phyloP scores from a whole-genome alignment of 2,888 invertebrate genomes.

The Nephrotoma appendiculata region DNA sequence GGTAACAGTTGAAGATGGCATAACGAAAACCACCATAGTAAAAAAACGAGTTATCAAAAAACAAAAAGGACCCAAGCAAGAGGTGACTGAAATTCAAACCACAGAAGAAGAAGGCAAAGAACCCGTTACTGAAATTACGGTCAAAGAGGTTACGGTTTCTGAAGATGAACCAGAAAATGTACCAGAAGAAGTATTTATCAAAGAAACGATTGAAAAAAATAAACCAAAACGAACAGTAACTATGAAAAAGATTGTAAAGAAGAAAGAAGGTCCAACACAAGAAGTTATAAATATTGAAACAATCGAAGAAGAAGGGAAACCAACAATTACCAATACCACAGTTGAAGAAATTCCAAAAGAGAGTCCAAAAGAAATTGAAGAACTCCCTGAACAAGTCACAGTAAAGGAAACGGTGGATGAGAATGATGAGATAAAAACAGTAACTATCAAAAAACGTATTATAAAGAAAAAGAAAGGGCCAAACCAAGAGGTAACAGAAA shows the following conservation, averaged over 20 bases:
- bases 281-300: constrained; percentile 28
- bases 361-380: constrained; percentile 25
- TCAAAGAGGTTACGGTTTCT: constrained; percentile 18
- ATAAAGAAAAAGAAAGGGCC: constrained; percentile 25
- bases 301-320: constrained; percentile 27
- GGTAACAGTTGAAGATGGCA: constrained; percentile 21
- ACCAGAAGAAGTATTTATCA: constrained; percentile 24
- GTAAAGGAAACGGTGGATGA: constrained; percentile 23
- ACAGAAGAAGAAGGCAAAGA: constrained; percentile 31
- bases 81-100: constrained; percentile 34
- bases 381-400: constrained; percentile 25
- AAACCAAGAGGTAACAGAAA: constrained; percentile 26
- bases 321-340: constrained; percentile 24
- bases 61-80: constrained; percentile 28
- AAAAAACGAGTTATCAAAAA: constrained; percentile 32
- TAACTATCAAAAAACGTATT: constrained; percentile 22
- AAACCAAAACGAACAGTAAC: constrained; percentile 9
- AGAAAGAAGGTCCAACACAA: constrained; percentile 19
- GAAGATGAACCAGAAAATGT: constrained; percentile 17
- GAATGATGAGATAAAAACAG: constrained; percentile 21
- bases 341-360: constrained; percentile 19
- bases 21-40: constrained; percentile 24
- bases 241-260: constrained; percentile 13
- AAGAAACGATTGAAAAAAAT: constrained; percentile 18
- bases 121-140: constrained; percentile 22